Evolutionary conservation across 2,113 vertebrate genomes (phyloP).

Genomic region (Lynx canadensis): DNA sequence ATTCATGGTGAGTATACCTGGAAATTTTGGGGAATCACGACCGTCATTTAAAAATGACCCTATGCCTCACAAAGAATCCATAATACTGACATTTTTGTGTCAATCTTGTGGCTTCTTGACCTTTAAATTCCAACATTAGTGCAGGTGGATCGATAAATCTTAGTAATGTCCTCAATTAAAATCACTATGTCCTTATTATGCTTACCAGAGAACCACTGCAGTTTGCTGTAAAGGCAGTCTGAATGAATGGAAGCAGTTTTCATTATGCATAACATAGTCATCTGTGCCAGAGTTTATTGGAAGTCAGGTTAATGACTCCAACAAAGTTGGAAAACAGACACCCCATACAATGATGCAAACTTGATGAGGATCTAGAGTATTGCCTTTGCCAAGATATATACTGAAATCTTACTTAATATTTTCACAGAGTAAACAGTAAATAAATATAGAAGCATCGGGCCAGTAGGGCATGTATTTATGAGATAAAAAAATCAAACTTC

Average conservation of each 20-base stretch:
- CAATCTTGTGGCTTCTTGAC: slow-evolving; percentile 52
- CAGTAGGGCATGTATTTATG: not conserved
- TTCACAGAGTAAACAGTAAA: not conserved
- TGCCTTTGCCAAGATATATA: not conserved
- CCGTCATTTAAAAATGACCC: not conserved
- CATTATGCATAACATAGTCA: not conserved
- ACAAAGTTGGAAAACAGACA: not conserved
- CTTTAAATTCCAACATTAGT: slow-evolving; percentile 49
- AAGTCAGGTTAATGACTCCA: not conserved
- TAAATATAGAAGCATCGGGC: not conserved
- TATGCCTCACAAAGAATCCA: slow-evolving; percentile 52
- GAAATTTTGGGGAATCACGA: slow-evolving; percentile 27
- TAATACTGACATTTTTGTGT: slow-evolving; percentile 59
- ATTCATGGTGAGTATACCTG: not conserved
- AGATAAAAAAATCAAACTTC: not conserved
- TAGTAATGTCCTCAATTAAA: slow-evolving; percentile 72
- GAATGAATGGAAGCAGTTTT: slow-evolving; percentile 13
- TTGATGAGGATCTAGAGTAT: not conserved
- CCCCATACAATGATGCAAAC: not conserved
- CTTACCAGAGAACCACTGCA: slow-evolving; percentile 30
- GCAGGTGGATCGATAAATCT: slow-evolving; percentile 51
- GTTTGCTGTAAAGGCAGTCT: not conserved
- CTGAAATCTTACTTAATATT: not conserved
- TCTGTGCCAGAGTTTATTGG: not conserved
- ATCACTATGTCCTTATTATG: slow-evolving; percentile 57